Conservation (phyloP, 2,888 invertebrate species). For the Schizaphis graminum region DNA sequence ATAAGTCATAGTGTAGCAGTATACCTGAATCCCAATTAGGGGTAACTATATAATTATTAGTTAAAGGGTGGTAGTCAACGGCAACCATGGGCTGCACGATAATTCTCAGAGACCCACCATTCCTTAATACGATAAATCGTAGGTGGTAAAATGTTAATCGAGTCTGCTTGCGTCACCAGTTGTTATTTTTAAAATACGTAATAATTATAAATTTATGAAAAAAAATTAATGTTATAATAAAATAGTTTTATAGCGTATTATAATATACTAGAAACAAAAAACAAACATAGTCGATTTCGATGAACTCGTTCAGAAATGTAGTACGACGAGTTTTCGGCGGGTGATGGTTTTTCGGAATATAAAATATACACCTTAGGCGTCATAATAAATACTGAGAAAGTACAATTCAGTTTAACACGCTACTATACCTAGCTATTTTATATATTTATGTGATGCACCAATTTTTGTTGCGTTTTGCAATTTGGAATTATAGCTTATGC, state of each 20-base stretch:
- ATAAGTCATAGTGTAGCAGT: not conserved
- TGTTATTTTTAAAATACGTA: not conserved
- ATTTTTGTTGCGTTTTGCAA: not conserved
- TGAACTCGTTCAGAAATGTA: not conserved
- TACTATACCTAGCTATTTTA: not conserved
- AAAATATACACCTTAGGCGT: not conserved
- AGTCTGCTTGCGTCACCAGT: not conserved
- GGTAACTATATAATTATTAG: not conserved
- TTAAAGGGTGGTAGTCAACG: not conserved
- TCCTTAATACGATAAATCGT: not conserved
- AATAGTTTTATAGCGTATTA: not conserved
- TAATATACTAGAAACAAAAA: not conserved
- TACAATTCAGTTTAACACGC: not conserved
- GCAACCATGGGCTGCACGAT: not conserved
- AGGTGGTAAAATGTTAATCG: not conserved
- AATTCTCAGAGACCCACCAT: not conserved
- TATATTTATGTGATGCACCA: not conserved
- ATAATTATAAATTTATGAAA: not conserved
- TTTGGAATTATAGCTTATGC: not conserved
- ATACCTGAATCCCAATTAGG: not conserved
- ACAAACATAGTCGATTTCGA: not conserved
- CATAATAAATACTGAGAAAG: not conserved
- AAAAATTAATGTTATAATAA: not conserved
- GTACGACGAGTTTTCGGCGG: not conserved
- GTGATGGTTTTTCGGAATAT: not conserved